Conservation (phyloP, 2,797 vertebrate species). For the Cuculus canorus region DNA sequence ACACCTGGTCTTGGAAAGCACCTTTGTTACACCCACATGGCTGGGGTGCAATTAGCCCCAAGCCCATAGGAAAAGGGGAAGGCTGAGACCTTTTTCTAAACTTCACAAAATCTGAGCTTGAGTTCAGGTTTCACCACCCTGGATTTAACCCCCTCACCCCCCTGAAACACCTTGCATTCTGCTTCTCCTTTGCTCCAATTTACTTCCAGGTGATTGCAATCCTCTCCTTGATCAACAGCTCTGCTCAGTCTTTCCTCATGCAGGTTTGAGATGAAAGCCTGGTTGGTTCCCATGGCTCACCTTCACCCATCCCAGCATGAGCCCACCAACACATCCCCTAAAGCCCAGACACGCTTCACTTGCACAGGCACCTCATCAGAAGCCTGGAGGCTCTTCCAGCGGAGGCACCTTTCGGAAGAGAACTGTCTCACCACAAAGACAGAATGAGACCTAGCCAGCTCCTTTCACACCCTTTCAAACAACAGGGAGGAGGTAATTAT, state of each 20-base stretch:
- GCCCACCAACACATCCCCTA: not conserved
- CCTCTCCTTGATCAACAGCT: not conserved
- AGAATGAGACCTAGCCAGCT: not conserved
- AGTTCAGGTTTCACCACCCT: not conserved
- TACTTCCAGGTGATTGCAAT: not conserved
- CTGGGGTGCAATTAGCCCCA: not conserved
- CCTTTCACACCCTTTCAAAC: not conserved
- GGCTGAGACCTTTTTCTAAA: not conserved
- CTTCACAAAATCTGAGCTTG: not conserved
- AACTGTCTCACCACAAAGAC: not conserved
- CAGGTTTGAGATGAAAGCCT: not conserved
- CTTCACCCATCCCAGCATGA: not conserved
- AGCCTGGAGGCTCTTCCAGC: not conserved
- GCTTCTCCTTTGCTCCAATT: not conserved
- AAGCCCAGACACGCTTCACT: not conserved
- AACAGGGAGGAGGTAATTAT: not conserved
- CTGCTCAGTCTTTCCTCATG: not conserved
- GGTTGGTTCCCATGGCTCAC: not conserved
- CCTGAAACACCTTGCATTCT: not conserved
- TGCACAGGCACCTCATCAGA: not conserved
- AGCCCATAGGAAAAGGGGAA: not conserved
- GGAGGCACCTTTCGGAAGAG: not conserved
- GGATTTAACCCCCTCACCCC: not conserved
- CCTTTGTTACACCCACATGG: not conserved
- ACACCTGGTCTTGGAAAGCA: not conserved